Conservation (phyloP, 64 coral and sea anemone species). For the Pocillopora verrucosa region DNA sequence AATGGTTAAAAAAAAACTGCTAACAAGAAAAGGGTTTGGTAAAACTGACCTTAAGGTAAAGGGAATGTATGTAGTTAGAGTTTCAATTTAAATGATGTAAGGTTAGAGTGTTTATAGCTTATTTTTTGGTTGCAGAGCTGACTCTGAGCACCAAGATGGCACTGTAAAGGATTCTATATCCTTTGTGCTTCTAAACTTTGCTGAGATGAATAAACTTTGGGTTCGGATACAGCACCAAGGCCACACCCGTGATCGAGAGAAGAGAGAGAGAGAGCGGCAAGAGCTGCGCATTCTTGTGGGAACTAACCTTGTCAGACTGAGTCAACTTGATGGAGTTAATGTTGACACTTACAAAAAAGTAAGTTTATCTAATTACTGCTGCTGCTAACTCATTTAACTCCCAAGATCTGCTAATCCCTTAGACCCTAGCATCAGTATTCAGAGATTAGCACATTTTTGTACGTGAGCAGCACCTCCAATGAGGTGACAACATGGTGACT, state of each 20-base stretch:
- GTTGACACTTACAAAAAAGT: constrained; percentile 74
- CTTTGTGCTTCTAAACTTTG: constrained; percentile 91
- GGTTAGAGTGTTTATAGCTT: background rate
- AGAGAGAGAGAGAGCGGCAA: constrained; percentile 86
- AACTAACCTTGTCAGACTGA: constrained; percentile 95
- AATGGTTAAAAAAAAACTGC: no score
- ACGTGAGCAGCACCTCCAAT: no score
- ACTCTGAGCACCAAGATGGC: constrained; percentile 66
- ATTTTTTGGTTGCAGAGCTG: constrained; percentile 42
- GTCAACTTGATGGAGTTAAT: constrained; percentile 92
- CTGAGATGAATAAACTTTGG: constrained; percentile 99
- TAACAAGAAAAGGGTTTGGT: no score
- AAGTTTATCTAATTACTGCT: background rate
- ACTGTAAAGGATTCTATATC: constrained; percentile 92
- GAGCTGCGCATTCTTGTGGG: constrained; percentile 93
- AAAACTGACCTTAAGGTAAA: no score
- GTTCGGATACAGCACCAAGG: constrained; percentile 97
- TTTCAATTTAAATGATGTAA: background rate
- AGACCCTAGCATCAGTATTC: no score
- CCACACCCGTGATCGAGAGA: constrained; percentile 82
- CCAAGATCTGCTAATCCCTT: background rate
- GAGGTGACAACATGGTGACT: no score
- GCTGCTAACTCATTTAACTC: background rate
- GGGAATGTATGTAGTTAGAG: background rate
- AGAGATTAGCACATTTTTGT: no score